Evolutionary conservation across 2,888 invertebrate species (phyloP).

Genomic region (Strigamia transsilvanica): DNA sequence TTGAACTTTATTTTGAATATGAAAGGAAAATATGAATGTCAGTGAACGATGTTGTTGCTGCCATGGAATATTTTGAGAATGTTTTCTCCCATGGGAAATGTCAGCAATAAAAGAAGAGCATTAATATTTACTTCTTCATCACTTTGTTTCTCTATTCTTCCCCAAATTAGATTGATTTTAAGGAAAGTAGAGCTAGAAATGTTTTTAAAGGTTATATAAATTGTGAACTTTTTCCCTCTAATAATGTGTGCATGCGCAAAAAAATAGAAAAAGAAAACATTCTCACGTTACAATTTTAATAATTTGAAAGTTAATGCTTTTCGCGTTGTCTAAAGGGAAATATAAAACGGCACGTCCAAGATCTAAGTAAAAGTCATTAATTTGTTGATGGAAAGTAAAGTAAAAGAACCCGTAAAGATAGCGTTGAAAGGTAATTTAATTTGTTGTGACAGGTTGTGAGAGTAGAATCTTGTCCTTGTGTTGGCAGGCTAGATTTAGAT

Average conservation of each 20-base stretch:
- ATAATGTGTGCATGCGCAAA: background rate
- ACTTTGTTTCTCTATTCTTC: background rate
- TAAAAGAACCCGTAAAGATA: constrained; percentile 20
- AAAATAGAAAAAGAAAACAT: background rate
- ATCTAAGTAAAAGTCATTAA: constrained; percentile 22
- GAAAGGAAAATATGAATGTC: background rate
- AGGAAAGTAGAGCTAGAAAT: background rate
- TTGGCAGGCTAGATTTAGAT: constrained; percentile 67
- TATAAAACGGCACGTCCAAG: background rate
- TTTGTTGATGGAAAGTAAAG: constrained; percentile 4
- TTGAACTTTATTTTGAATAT: no score
- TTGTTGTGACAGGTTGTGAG: constrained; percentile 16
- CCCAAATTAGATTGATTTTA: constrained; percentile 12
- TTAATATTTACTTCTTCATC: background rate
- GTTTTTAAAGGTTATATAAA: background rate
- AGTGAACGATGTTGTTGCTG: background rate
- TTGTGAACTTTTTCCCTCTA: background rate
- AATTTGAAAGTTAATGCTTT: background rate
- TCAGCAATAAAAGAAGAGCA: constrained; percentile 4
- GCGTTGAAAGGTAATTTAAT: constrained; percentile 35
- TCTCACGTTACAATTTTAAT: background rate
- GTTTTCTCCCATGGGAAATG: background rate
- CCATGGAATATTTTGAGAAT: background rate
- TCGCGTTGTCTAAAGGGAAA: background rate
- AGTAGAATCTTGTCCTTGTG: background rate